Evolutionary conservation across 2,797 vertebrate species (phyloP), one percentile per base, ranked within the genome.

Genomic region (Lagocephalus sceleratus): DNA sequence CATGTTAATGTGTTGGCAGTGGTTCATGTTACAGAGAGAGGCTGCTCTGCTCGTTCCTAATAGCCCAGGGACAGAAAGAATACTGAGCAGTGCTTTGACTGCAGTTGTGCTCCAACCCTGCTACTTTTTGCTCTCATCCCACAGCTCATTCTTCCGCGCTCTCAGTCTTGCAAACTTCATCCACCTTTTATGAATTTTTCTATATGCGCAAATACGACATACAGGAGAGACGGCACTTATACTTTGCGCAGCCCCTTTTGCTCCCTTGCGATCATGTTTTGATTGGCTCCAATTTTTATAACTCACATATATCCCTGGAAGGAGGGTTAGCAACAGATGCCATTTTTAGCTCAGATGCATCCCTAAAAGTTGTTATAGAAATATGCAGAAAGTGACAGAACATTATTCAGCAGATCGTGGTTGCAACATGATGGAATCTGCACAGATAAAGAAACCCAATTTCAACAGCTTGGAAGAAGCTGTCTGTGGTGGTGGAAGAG

Each of bases 1-100:
- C 59, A 75, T 85, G 73, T 68, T 60, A 85, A 84, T 87, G 64
- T 62, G 62, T 68, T 84, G 80, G 68, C 74, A 76, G 41, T 52
- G 62, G 58, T 63, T 83, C 74, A 60, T 66, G 60, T 74, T 78
- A 68, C 59, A 72, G 54, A 59, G 49, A 39, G 60, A 58, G 56
- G 57, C 53, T 65, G 62, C 68, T 68, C 74, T 67, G 52, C 60
- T 80, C 61, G 78, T 69, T 76, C 66, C 61, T 57, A 71, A 60
- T 73, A 59, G 71, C 79, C 81, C 20, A 21, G 66, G 68, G 80
- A 72, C 76, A 76, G 43, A 75, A 48, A 51, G 46, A 52, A 78
- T 69, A 66, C 63, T 51, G 71, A 82, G 74, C 77, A 73, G 70
- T 73, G 75, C 67, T 71, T 75, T 67, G 58, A 74, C 76, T 75